These are phyloP conservation scores for Zosterops borbonicus DNA, from an alignment of 2,113 vertebrate species.

Conservation along the genomic window DNA sequence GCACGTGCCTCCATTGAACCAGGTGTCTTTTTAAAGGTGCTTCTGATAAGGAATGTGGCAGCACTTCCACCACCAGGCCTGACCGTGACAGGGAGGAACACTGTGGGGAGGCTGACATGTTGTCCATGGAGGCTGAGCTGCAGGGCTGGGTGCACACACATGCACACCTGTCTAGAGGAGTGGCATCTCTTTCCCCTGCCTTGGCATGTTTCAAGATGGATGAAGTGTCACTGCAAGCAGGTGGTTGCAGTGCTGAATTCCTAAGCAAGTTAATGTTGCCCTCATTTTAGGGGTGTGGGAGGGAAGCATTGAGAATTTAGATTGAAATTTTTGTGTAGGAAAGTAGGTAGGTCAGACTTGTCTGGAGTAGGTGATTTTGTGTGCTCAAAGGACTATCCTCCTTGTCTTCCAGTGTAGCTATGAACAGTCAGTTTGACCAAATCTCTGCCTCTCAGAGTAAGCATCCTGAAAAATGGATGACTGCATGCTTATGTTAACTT, in stretches of 20 bases:
- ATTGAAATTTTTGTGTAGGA: not conserved
- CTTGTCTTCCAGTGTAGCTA: not conserved
- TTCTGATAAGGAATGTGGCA: too few relatives aligned
- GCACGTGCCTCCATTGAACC: too few relatives aligned
- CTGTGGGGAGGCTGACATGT: not conserved
- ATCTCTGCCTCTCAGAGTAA: not conserved
- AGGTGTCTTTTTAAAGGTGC: too few relatives aligned
- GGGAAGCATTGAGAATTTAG: not conserved
- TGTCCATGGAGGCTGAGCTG: not conserved
- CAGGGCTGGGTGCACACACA: fast-evolving
- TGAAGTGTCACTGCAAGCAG: not conserved
- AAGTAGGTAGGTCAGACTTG: not conserved
- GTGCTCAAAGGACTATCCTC: not conserved
- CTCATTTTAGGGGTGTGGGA: not conserved
- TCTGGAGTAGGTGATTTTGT: not conserved
- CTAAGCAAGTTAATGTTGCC: not conserved
- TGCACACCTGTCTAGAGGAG: not conserved
- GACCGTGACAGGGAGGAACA: not conserved
- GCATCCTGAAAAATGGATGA: not conserved
- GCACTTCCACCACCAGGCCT: too few relatives aligned
- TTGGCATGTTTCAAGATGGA: not conserved
- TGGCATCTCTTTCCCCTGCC: not conserved
- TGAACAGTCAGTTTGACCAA: not conserved
- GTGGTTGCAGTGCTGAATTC: not conserved
- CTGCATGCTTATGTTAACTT: fast-evolving